Conservation (phyloP, 53 echinoderm and acorn worm species). For the Henricia sp. region DNA sequence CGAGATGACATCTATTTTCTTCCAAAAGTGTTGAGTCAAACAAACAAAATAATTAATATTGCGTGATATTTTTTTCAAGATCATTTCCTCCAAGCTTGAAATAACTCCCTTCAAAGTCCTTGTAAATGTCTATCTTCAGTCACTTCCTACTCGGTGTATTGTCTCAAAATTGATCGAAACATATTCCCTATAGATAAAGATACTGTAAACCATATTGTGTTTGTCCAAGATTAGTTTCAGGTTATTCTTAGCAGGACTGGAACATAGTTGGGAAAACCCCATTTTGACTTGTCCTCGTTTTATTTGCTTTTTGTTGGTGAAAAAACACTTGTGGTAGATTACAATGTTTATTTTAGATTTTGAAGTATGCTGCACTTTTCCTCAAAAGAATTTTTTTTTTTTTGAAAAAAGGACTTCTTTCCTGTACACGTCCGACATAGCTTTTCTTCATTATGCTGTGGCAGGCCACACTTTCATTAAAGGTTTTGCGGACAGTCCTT, state of each 20-base stretch:
- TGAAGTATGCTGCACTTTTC: too few species aligned
- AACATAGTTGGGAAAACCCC: not conserved
- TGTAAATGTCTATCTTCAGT: not conserved
- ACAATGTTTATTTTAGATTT: not conserved
- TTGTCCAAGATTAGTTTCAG: slow-evolving; percentile 6
- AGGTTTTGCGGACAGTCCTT: too few species aligned
- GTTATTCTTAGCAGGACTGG: not conserved
- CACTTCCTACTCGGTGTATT: not conserved
- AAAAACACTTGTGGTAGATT: not conserved
- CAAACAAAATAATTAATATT: too few species aligned
- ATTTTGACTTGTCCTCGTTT: not conserved
- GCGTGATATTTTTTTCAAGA: too few species aligned
- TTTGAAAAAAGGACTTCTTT: too few species aligned
- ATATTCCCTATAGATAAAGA: not conserved
- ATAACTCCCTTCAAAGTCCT: not conserved
- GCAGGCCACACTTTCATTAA: too few species aligned
- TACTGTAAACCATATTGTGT: not conserved
- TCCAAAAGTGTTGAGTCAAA: too few species aligned
- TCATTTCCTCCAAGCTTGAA: not conserved
- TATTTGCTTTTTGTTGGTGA: not conserved
- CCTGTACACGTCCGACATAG: too few species aligned
- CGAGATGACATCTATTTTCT: too few species aligned
- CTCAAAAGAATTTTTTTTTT: not conserved
- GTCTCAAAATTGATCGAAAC: not conserved
- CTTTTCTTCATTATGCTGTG: too few species aligned